These are phyloP conservation scores for Ageneiosus marmoratus DNA, from an alignment of 2,113 vertebrate genomes.

Conservation along the genomic window DNA sequence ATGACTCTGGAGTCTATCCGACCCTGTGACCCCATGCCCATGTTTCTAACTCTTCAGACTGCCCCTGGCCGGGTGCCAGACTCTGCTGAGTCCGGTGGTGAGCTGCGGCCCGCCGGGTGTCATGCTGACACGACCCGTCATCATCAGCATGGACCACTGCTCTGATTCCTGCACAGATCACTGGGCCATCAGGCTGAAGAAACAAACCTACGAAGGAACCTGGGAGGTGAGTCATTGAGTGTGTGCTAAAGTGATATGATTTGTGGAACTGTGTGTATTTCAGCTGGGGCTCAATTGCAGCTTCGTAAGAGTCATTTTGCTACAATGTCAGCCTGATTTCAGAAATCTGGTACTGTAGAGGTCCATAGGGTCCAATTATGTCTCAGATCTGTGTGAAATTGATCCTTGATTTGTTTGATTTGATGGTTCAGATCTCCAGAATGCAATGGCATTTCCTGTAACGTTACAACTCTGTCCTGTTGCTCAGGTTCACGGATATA, in stretches of 20 bases:
- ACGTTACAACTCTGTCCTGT: background rate
- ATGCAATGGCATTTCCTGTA: background rate
- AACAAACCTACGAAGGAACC: slow-evolving; percentile 91
- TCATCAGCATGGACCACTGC: slow-evolving; percentile 95
- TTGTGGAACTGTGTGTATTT: background rate
- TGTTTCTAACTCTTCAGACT: slow-evolving; percentile 73
- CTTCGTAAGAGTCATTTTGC: background rate
- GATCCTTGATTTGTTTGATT: background rate
- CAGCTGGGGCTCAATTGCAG: background rate
- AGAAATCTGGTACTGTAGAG: background rate
- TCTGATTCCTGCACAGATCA: slow-evolving; percentile 91
- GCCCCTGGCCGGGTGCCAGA: slow-evolving; percentile 94
- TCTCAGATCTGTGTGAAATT: background rate
- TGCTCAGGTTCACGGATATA: background rate
- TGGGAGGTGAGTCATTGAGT: slow-evolving; percentile 87
- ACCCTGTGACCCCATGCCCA: background rate
- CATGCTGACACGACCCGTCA: slow-evolving; percentile 91
- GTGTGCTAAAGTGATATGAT: background rate
- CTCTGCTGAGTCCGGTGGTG: slow-evolving; percentile 93
- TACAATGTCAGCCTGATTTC: background rate
- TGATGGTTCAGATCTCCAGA: background rate
- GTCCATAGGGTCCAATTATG: background rate
- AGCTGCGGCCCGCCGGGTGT: slow-evolving; percentile 97
- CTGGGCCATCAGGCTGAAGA: slow-evolving; percentile 95
- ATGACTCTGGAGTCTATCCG: background rate